Percentiles rank a stretch among this genome's conserved stretches.
Evolutionary conservation across 1,140 invertebrate species (phyloP).

Genomic region (Trichonephila inaurata): DNA sequence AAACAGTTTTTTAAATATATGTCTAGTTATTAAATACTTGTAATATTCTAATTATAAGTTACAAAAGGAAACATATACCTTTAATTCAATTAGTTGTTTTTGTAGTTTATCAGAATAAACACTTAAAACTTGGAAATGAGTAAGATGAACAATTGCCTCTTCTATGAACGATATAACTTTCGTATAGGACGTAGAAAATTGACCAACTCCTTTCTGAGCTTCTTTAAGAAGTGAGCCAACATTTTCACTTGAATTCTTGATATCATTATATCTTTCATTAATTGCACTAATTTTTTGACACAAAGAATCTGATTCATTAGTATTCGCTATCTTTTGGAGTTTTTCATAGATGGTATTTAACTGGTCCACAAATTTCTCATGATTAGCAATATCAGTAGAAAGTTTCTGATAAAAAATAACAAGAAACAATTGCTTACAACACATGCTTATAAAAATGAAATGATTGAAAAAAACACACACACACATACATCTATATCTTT

Average conservation of each 20-base stretch:
- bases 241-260: slow-evolving; percentile 91
- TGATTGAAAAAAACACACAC: background rate
- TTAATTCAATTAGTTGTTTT: slow-evolving; percentile 94
- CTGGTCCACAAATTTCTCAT: slow-evolving; percentile 91
- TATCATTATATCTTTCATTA: slow-evolving; percentile 89
- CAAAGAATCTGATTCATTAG: slow-evolving; percentile 91
- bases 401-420: slow-evolving; percentile 83
- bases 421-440: background rate
- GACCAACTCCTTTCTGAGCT: slow-evolving; percentile 89
- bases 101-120: slow-evolving; percentile 94
- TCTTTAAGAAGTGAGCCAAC: slow-evolving; percentile 89
- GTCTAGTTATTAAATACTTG: too few relatives aligned
- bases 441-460: background rate
- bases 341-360: slow-evolving; percentile 92
- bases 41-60: too few relatives aligned
- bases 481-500: too few relatives aligned
- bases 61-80: slow-evolving; percentile 83
- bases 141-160: slow-evolving; percentile 89
- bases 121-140: slow-evolving; percentile 89
- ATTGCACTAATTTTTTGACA: slow-evolving; percentile 93
- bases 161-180: slow-evolving; percentile 96
- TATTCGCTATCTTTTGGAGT: slow-evolving; percentile 93
- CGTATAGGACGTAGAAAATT: slow-evolving; percentile 93
- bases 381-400: slow-evolving; percentile 91
- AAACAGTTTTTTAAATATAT: too few relatives aligned